phyloP scores from a whole-genome alignment of 2,888 invertebrate genomes.

The Euclidia mi region DNA sequence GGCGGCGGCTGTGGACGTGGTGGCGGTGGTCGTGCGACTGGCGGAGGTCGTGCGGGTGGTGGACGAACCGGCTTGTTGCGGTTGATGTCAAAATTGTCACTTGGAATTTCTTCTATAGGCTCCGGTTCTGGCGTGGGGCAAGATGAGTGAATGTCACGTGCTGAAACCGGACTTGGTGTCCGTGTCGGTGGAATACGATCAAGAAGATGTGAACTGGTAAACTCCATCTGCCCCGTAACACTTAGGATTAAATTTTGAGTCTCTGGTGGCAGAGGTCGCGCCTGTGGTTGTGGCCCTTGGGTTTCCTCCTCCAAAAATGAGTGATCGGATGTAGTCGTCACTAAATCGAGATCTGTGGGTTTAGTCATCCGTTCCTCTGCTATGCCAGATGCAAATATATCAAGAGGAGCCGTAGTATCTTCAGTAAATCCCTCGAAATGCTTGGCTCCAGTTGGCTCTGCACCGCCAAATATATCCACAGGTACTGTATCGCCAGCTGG shows the following conservation, averaged over 20 bases:
- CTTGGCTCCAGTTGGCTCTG: constrained; percentile 75
- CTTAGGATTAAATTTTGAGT: constrained; percentile 96
- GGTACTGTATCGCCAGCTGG: constrained; percentile 81
- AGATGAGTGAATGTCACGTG: constrained; percentile 95
- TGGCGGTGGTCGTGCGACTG: constrained; percentile 75
- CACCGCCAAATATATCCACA: constrained; percentile 79
- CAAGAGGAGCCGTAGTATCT: constrained; percentile 36
- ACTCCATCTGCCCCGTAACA: constrained; percentile 97
- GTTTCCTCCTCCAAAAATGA: constrained; percentile 59
- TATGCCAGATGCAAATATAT: constrained; percentile 65
- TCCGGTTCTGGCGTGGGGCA: constrained; percentile 94
- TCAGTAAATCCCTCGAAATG: constrained; percentile 70
- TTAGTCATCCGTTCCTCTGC: constrained; percentile 68
- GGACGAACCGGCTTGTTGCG: constrained; percentile 76
- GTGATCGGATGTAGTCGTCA: constrained; percentile 69
- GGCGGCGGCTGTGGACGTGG: constrained; percentile 86
- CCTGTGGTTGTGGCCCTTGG: constrained; percentile 75
- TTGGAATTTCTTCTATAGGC: constrained; percentile 61
- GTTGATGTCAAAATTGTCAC: constrained; percentile 77
- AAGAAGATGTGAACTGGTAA: constrained; percentile 95
- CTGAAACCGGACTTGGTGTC: constrained; percentile 96
- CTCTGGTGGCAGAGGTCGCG: constrained; percentile 93
- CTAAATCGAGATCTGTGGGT: constrained; percentile 80
- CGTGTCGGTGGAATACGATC: constrained; percentile 96
- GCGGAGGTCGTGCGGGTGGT: constrained; percentile 71